A percentile compares a stretch with the other conserved stretches of the same genome.
These are phyloP conservation scores for Apistogramma diplotaenia DNA, from an alignment of 2,113 vertebrate species.

Conservation along the genomic window DNA sequence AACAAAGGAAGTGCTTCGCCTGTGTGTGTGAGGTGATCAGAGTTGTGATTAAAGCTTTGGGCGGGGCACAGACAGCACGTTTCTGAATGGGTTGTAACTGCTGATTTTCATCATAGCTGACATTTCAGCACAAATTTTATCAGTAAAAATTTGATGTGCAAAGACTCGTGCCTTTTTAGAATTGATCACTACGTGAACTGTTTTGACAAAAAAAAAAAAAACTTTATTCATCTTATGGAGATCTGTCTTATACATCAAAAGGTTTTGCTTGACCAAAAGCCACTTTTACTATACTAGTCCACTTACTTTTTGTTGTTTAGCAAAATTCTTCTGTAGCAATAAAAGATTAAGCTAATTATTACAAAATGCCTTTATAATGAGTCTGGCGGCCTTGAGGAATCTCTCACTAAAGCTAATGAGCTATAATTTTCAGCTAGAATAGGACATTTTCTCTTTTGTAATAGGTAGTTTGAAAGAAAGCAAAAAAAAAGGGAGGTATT, in stretches of 20 bases:
- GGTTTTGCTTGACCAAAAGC: not conserved
- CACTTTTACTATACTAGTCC: not conserved
- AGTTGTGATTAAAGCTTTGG: not conserved
- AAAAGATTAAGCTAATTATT: slow-evolving; percentile 29
- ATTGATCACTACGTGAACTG: not conserved
- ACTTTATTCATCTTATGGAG: not conserved
- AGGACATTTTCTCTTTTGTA: not conserved
- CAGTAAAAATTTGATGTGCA: not conserved
- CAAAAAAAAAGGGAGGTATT: not conserved
- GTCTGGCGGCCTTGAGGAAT: not conserved
- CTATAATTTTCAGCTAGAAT: not conserved
- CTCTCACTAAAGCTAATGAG: slow-evolving; percentile 3
- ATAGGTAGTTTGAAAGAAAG: not conserved
- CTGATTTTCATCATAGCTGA: not conserved
- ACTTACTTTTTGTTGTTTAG: not conserved
- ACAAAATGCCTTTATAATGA: not conserved
- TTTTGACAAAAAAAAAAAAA: not conserved
- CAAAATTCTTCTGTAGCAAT: slow-evolving; percentile 16
- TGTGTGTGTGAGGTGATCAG: not conserved
- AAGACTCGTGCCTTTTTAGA: not conserved
- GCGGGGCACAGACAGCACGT: not conserved
- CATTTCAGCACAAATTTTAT: not conserved
- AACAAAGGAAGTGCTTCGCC: not conserved
- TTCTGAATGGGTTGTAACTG: not conserved
- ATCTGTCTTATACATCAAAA: not conserved